A percentile compares a stretch with the other conserved stretches of the same genome.
These are phyloP conservation scores for Crambe crambe DNA, from an alignment of 37 sponge, comb jelly and placozoan genomes.

Conservation along the genomic window DNA sequence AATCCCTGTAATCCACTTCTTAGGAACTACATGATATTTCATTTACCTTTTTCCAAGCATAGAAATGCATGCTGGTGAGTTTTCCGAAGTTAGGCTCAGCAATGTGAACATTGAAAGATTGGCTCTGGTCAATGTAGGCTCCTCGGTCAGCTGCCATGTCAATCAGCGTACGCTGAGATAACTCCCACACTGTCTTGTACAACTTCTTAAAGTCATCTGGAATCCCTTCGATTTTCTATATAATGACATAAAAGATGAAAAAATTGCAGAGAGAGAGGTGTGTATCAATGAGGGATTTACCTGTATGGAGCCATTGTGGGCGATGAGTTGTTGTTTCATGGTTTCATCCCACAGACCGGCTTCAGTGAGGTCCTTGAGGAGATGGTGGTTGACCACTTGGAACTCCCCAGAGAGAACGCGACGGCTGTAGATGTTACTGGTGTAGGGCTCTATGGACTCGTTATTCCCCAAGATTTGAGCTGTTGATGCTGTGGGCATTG, in stretches of 20 bases:
- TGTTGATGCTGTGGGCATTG: constrained; percentile 99
- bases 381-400: constrained; percentile 94
- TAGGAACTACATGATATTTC: not conserved
- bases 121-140: constrained; percentile 97
- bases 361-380: constrained; percentile 93
- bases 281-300: constrained; percentile 14
- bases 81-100: constrained; percentile 97
- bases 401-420: constrained; percentile 94
- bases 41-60: constrained; percentile 96
- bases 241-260: not conserved
- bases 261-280: no score
- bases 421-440: constrained; percentile 95
- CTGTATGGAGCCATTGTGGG: constrained; percentile 96
- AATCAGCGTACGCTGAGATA: constrained; percentile 93
- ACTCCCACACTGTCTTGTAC: constrained; percentile 99
- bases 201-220: constrained; percentile 89
- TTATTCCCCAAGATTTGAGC: constrained; percentile 99
- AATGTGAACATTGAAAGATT: constrained; percentile 96
- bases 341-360: constrained; percentile 84
- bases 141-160: constrained; percentile 98
- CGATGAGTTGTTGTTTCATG: constrained; percentile 97
- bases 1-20: not conserved
- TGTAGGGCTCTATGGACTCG: constrained; percentile 99
- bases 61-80: constrained; percentile 99
- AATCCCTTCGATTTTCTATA: constrained; percentile 83